Conservation (phyloP, 2,113 vertebrate genomes). For the Peromyscus californicus region DNA sequence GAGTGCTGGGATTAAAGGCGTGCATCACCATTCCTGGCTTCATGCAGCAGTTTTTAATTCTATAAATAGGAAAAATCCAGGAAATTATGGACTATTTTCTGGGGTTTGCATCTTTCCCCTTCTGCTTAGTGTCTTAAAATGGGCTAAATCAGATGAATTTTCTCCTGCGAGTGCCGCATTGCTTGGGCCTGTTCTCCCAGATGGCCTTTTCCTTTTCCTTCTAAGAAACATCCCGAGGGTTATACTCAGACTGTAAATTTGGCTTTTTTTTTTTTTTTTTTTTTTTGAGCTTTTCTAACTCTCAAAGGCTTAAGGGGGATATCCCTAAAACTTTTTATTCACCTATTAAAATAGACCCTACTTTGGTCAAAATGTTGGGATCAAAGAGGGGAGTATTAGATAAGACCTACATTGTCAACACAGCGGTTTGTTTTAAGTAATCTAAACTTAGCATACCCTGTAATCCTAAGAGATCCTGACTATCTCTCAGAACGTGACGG, state of each 20-base stretch:
- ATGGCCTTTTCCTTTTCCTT: background rate
- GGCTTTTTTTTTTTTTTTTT: background rate
- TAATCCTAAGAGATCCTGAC: background rate
- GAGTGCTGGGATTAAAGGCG: background rate
- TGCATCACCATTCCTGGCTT: background rate
- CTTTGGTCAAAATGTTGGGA: constrained; percentile 52
- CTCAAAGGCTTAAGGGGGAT: constrained; percentile 9
- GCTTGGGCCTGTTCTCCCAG: background rate
- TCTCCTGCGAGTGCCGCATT: constrained; percentile 26
- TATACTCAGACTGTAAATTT: background rate
- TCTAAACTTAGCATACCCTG: background rate
- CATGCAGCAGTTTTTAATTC: background rate
- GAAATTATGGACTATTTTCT: background rate
- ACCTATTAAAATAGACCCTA: background rate
- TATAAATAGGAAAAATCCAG: constrained; percentile 40
- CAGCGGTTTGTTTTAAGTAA: constrained; percentile 51
- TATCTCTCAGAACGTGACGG: background rate
- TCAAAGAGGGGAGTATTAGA: constrained; percentile 51
- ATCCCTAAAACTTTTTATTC: constrained; percentile 18
- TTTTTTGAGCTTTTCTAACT: constrained; percentile 23
- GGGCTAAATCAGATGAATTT: constrained; percentile 2
- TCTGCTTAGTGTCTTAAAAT: constrained; percentile 7
- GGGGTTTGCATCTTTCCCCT: background rate
- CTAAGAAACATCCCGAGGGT: constrained; percentile 11
- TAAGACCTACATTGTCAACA: constrained; percentile 9